Evolutionary conservation across 2,888 invertebrate genomes (phyloP), one percentile per base, ranked within the genome.

Genomic region (Aphelenchoides bicaudatus): DNA sequence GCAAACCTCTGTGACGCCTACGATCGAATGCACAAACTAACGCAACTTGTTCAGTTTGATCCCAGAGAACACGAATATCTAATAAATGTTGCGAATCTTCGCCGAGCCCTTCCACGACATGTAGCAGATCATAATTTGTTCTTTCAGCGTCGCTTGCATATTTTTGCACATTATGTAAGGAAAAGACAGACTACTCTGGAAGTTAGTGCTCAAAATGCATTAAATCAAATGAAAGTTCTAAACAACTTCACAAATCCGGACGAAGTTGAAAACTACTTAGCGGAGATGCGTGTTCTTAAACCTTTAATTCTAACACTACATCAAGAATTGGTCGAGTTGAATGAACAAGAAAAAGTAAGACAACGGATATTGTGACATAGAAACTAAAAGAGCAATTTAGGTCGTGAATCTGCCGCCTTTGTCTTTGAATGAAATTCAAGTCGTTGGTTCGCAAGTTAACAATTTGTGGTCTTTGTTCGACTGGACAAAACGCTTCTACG

Each of bases 21-120:
- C 57, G 73, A 74, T 34, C 59, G 65, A 43, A 69, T 74, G 53
- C 66, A 71, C 54, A 56, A 59, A 28, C 56, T 72, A 3, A 68
- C 72, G 6, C 73, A 73, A 63, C 13, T 61, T 3, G 52, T 68
- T n/a, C 54, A 52, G 31, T 65, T 65, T 37, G 65, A 65, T 49
- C 52, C 67, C 0, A 27, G 50, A 28, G 65, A 65, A 19, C 67
- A 65, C 43, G 65, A 65, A 21, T 23, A 59, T 19, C 29, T 65
- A 28, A 67, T 68, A 25, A 39, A 47, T 21, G 47, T 65, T 4
- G 65, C 56, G 8, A 25, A 55, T 16, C 28, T 67, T 37, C 56
- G 65, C 2, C n/a, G 67, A 19, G 51, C 67, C 13, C 28, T 65
- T 8, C 65, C 65, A 13, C 23, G 59, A 5, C 67, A 63, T 19